phyloP scores from a whole-genome alignment of 2,113 vertebrate species.

The Sigmodon hispidus region DNA sequence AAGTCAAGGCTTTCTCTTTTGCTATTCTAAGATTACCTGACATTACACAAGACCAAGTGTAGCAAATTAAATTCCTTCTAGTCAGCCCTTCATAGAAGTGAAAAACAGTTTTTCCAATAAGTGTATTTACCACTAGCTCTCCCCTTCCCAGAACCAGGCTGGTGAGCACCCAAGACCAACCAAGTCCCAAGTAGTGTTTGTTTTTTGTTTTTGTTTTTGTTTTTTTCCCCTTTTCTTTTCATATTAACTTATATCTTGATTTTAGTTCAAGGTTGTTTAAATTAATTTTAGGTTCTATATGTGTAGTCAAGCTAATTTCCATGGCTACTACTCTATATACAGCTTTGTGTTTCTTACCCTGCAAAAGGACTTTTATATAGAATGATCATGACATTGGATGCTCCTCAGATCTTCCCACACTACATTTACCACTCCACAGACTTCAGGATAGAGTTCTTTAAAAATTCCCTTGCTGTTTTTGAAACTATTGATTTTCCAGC shows the following conservation, averaged over 20 bases:
- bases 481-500: neutral
- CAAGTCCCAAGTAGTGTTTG: neutral
- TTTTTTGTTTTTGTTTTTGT: too few species aligned
- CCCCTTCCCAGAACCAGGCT: neutral
- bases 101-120: conserved; percentile 42
- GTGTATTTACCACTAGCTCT: neutral
- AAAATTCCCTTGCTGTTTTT: neutral
- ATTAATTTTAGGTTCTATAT: neutral
- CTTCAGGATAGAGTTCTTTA: conserved; percentile 13
- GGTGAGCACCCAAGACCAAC: neutral
- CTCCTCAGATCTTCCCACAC: neutral
- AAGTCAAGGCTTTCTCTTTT: conserved; percentile 75
- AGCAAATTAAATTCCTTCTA: conserved; percentile 65
- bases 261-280: conserved; percentile 18
- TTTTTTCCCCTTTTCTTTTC: too few species aligned
- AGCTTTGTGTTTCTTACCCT: neutral
- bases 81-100: conserved; percentile 54
- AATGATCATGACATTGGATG: neutral
- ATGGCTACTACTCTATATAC: too few species aligned
- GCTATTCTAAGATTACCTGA: conserved; percentile 66
- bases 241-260: neutral
- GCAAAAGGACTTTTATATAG: neutral
- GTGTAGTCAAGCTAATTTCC: neutral
- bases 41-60: conserved; percentile 55
- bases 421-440: neutral